Evolutionary conservation across 2,888 invertebrate genomes (phyloP), one percentile per base, ranked within the genome.

Genomic region (Drosophila nr. medialis): DNA sequence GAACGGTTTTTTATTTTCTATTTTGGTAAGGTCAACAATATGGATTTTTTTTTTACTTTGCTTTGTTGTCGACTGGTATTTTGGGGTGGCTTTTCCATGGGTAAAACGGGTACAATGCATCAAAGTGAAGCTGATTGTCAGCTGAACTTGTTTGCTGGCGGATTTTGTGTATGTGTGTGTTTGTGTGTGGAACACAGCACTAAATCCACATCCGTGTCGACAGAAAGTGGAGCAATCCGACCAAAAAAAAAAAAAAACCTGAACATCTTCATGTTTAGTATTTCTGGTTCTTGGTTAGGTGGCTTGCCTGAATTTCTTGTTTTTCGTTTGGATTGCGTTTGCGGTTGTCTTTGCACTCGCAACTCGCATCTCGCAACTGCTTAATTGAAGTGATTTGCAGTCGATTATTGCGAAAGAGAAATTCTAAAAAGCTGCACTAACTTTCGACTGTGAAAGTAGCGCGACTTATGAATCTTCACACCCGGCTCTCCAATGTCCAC

Each of bases 331-430:
- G 11, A 21, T 60, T 54, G 54, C 49, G 34, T 34, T 65, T 71
- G 49, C 32, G 54, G 68, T 72, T 67, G 72, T 62, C 60, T 64
- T 70, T 64, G 81, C 86, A 70, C 66, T 87, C 48, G 67, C 81
- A 83, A 68, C 68, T 81, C 48, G 67, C 81, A 83, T 66, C 68
- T 81, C 48, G 67, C 81, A 83, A 68, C 68, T 81, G 73, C 64
- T 89, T 87, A 87, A 89, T 86, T 87, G 79, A 87, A 74, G 73
- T 75, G 88, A 87, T 86, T 88, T 85, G 72, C 84, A 76, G 90
- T 83, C 90, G 89, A 89, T 87, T 90, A 88, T 78, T 74, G 78
- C 77, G 85, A 89, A 88, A 88, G 90, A 88, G 87, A 90, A 88
- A 88, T 90, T 88, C 87, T 89, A 69, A 61, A 27, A 76, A 55